These are phyloP conservation scores for Poeciliopsis gracilis DNA, from an alignment of 2,797 vertebrate species.

Conservation along the genomic window DNA sequence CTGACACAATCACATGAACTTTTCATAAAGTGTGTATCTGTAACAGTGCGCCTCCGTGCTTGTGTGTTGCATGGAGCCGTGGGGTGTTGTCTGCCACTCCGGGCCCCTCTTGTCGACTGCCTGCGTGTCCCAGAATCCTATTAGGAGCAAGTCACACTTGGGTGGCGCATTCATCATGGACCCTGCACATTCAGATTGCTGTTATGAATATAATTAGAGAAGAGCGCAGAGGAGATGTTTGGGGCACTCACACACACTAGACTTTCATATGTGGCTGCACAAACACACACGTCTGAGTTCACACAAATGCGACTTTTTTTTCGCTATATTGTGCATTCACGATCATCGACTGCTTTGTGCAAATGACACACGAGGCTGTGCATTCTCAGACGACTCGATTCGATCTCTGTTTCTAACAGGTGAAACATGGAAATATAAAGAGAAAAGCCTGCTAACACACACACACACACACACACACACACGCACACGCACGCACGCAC, in stretches of 20 bases:
- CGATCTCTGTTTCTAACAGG: constrained; percentile 21
- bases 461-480: constrained; percentile 12
- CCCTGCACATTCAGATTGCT: constrained; percentile 84
- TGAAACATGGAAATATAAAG: constrained; percentile 19
- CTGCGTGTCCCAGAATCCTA: constrained; percentile 76
- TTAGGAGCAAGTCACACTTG: constrained; percentile 82
- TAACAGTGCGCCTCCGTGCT: constrained; percentile 10
- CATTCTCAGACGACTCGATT: constrained; percentile 20
- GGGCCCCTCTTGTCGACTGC: constrained; percentile 71
- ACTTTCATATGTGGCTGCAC: constrained; percentile 52
- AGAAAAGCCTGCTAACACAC: background rate
- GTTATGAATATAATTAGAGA: constrained; percentile 86
- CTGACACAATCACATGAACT: constrained; percentile 45
- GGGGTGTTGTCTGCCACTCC: constrained; percentile 69
- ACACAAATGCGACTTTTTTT: constrained; percentile 24
- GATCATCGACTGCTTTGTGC: constrained; percentile 30
- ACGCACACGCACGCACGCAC: constrained; percentile 5
- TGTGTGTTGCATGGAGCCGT: constrained; percentile 45
- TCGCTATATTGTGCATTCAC: constrained; percentile 32
- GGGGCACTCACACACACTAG: constrained; percentile 43
- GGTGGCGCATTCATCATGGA: constrained; percentile 84
- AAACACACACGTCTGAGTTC: constrained; percentile 62
- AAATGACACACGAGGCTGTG: constrained; percentile 20
- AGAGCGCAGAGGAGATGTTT: constrained; percentile 70
- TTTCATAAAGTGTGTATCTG: constrained; percentile 16